Evolutionary conservation across 2,113 vertebrate species (phyloP), one percentile per base, ranked within the genome.

Genomic region (Phyllostomus hastatus): DNA sequence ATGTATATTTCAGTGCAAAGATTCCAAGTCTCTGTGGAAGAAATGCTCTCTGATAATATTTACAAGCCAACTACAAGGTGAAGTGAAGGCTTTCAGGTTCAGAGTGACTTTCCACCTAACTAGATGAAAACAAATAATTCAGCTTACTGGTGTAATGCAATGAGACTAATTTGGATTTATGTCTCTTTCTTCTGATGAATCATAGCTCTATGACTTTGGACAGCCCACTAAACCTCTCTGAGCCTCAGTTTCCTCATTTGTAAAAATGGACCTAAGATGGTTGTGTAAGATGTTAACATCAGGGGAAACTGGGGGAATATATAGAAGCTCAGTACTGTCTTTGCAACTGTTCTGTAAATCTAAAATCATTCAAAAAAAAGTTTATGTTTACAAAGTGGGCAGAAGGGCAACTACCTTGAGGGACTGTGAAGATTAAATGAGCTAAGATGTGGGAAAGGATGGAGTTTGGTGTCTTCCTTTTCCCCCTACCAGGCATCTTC

Each of bases 191-290:
- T 97, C 15, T 50, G 16, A 52, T 57, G 10, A 73, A 11, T 91
- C 43, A 46, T 93, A 91, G 33, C 75, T 91, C 54, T 94, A 70
- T 94, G 83, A 93, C 91, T 79, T 82, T 57, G 57, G 66, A 33
- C 61, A 81, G 94, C 35, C 89, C 59, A 43, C 26, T 83, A 88
- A 75, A 94, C 57, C 19, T 91, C 41, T 79, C 59, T 59, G 64
- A 97, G 35, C 8, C 48, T 66, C 35, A 11, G 43, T 83, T 78
- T 96, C 41, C 78, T 90, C 64, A 87, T 83, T 86, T 93, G 67
- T 84, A 31, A 95, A 96, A 88, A 28, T 43, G 26, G 46, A 79
- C 52, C 33, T 48, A 57, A 89, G 50, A 91, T 17, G 11, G 17
- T 87, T 94, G 41, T 33, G 10, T 93, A 82, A 91, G 48, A 41